Evolutionary conservation across 2,797 vertebrate species (phyloP), one percentile per base, ranked within the genome.

Genomic region (Spea hammondii): DNA sequence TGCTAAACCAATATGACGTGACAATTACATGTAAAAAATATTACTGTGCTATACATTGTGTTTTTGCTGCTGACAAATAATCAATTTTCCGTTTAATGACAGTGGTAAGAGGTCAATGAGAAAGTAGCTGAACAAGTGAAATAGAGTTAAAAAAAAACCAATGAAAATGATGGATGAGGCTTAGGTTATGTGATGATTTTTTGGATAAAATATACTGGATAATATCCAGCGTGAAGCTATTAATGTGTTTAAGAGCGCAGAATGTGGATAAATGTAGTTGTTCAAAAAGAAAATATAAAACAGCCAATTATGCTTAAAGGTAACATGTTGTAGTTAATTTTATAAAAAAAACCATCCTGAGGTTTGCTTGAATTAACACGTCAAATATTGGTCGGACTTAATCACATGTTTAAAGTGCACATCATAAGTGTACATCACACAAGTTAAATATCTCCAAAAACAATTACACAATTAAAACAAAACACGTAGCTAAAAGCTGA

Each of bases 381-480:
- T 14, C 8, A 10, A 12, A 51, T 47, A 14, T 45, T 50, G 62
- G 32, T 49, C 59, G 65, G 65, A 70, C 64, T 14, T 51, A 77
- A 70, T 64, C 55, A 57, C 17, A 78, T 57, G 13, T 68, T 14
- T 64, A 65, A 53, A 65, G 13, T 65, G 12, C 45, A 78, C 50
- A 72, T 67, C 59, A 65, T 32, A 32, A 32, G 32, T 32, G 32
- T 32, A 32, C 32, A 32, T 32, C 32, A 32, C 2, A 32, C 32
- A 32, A 32, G 32, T 32, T 32, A 32, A 32, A 32, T 32, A 32
- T 32, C 32, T 32, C 32, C 32, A 32, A 32, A 32, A 32, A 32
- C 32, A 32, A 32, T 32, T 1, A 32, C 32, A 32, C 32, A 32
- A 32, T 32, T 32, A 32, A 32, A 32, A 32, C 32, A 32, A 32